Evolutionary conservation across 2,113 vertebrate species (phyloP).

Genomic region (Canis aureus): DNA sequence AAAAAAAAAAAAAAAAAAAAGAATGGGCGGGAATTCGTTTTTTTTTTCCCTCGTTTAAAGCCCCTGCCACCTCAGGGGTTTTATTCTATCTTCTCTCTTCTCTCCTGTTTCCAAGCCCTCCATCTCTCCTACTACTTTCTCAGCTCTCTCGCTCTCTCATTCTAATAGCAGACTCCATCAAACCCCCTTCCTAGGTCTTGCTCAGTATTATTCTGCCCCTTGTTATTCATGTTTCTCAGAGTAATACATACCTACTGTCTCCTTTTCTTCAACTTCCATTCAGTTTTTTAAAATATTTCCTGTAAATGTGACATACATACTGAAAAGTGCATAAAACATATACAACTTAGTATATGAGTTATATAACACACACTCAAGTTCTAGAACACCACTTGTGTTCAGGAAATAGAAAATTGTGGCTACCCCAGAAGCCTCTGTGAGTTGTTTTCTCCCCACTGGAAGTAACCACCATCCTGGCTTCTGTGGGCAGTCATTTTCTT

Average conservation of each 20-base stretch:
- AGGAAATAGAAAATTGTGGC: slow-evolving; percentile 16
- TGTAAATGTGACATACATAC: background rate
- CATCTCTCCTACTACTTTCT: background rate
- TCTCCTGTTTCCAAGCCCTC: background rate
- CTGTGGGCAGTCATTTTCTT: slow-evolving; percentile 3
- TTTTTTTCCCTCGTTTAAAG: background rate
- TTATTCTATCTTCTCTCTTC: background rate
- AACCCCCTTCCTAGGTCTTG: background rate
- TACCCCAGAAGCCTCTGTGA: background rate
- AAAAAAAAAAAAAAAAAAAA: background rate
- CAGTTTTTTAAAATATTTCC: background rate
- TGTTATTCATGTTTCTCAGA: slow-evolving; percentile 29
- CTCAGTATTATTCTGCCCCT: background rate
- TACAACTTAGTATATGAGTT: slow-evolving; percentile 31
- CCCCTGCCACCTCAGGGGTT: background rate
- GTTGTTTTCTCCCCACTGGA: background rate
- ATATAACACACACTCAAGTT: background rate
- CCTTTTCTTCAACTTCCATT: slow-evolving; percentile 10
- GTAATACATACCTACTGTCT: background rate
- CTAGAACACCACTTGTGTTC: background rate
- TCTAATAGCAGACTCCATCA: background rate
- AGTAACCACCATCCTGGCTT: background rate
- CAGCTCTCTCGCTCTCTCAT: background rate
- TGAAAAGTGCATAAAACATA: background rate
- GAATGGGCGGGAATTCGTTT: background rate